These are phyloP conservation scores for Mesaphorura yosii DNA, from an alignment of 1,140 invertebrate genomes.

Conservation along the genomic window DNA sequence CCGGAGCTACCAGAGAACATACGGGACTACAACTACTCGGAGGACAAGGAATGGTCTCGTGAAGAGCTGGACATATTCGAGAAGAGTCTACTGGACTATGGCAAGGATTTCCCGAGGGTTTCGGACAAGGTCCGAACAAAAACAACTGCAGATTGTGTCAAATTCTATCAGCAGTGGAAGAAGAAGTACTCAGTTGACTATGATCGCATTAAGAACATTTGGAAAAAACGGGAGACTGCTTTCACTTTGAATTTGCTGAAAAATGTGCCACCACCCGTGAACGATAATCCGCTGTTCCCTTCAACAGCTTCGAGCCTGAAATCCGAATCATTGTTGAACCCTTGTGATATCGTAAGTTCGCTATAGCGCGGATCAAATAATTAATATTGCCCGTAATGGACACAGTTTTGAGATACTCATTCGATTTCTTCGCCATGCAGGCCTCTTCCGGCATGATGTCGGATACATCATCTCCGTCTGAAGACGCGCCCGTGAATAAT, in stretches of 20 bases:
- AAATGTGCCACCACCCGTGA: conserved; percentile 17
- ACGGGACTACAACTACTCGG: conserved; percentile 57
- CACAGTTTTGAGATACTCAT: background rate
- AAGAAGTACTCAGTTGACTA: conserved; percentile 82
- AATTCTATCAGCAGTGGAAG: conserved; percentile 99
- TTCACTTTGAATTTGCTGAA: conserved; percentile 22
- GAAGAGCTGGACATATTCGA: conserved; percentile 81
- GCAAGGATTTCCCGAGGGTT: conserved; percentile 87
- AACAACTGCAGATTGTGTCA: conserved; percentile 77
- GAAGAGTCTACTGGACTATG: conserved; percentile 70
- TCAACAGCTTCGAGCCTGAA: conserved; percentile 1
- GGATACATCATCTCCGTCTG: background rate
- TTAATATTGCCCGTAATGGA: background rate
- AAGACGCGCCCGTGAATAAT: background rate
- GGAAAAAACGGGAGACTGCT: conserved; percentile 31
- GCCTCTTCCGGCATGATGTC: background rate
- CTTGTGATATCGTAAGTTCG: background rate
- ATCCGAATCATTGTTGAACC: background rate
- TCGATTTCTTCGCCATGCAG: background rate
- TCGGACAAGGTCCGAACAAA: conserved; percentile 74
- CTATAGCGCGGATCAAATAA: background rate
- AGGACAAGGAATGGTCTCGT: conserved; percentile 66
- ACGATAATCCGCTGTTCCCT: background rate
- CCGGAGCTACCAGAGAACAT: conserved; percentile 58
- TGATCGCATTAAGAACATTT: conserved; percentile 46